Evolutionary conservation across 2,797 vertebrate species (phyloP), one percentile per base, ranked within the genome.

Genomic region (Gymnoscopelus microlampas): DNA sequence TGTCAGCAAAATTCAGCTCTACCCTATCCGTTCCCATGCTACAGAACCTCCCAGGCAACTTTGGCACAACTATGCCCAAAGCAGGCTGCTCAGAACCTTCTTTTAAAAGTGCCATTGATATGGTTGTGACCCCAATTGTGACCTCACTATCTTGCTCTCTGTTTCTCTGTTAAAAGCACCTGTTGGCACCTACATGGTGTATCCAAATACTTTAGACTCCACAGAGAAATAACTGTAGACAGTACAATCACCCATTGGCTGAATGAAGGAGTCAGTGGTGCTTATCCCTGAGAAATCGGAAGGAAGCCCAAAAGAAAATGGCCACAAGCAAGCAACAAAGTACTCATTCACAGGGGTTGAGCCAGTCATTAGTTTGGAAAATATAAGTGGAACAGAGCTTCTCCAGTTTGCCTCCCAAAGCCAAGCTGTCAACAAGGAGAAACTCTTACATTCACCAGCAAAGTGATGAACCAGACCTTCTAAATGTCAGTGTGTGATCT

Each of bases 171-270:
- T 64, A 71, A 71, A 51, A 61, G 24, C 65, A 53, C 66, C 66
- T 63, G 64, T 49, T 57, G 60, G 67, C 48, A 63, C 26, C 60
- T 54, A 64, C 49, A 51, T 69, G 71, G 71, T 60, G 23, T 56
- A 26, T 59, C 83, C 44, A 23, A 60, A 64, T 65, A 62, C 83
- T 88, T 4, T 23, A 39, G 65, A 51, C 72, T 84, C 84, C 72
- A 95, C 93, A 94, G 90, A 93, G 91, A 87, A 85, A 70, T 85
- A 70, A 90, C 90, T 95, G 93, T 95, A 68, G 79, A 71, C 63
- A 74, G 82, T 74, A 83, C 81, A 73, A 87, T 77, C 55, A 66
- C 5, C 61, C 70, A 19, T 55, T 51, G 44, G 62, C 68, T 83
- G 85, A 87, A 63, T 23, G 32, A 77, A 77, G 63, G 74, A 81